phyloP scores from a whole-genome alignment of 1,140 invertebrate species.

The Drosophila kohkoa region DNA sequence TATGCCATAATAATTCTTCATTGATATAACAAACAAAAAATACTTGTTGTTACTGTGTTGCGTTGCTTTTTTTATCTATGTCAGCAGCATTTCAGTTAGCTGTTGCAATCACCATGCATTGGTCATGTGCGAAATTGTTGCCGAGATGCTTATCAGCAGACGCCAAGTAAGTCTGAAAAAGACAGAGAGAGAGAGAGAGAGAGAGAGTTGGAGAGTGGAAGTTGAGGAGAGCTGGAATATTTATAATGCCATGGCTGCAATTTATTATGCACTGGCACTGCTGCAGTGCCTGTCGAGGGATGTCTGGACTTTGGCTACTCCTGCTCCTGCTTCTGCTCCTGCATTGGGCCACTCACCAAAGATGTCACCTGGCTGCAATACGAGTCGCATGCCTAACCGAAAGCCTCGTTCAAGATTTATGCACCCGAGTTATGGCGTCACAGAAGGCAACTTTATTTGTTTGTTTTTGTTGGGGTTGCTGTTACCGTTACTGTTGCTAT shows the following conservation, averaged over 20 bases:
- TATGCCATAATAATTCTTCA: constrained; percentile 5
- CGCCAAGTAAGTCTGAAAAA: constrained; percentile 27
- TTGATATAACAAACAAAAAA: not conserved
- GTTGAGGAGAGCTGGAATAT: constrained; percentile 52
- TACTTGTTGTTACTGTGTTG: not conserved
- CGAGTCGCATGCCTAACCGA: constrained; percentile 15
- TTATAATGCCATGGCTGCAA: constrained; percentile 78
- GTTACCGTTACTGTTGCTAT: too few relatives aligned
- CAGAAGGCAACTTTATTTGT: constrained; percentile 75
- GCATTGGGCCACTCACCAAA: constrained; percentile 67
- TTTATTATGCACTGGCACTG: constrained; percentile 75
- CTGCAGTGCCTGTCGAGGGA: constrained; percentile 48
- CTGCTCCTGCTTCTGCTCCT: not conserved
- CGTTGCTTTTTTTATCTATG: not conserved
- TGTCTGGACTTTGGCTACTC: constrained; percentile 45
- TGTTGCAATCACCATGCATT: constrained; percentile 29
- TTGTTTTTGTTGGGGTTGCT: not conserved
- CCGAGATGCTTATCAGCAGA: constrained; percentile 71
- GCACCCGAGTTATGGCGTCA: constrained; percentile 73
- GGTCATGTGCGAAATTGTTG: constrained; percentile 76
- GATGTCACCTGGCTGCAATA: constrained; percentile 67
- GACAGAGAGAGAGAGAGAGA: not conserved
- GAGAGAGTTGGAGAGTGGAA: not conserved
- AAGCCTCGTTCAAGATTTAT: constrained; percentile 65
- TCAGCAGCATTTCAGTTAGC: constrained; percentile 10